Evolutionary conservation across 2,113 vertebrate genomes (phyloP).

Genomic region (Archilochus colubris): DNA sequence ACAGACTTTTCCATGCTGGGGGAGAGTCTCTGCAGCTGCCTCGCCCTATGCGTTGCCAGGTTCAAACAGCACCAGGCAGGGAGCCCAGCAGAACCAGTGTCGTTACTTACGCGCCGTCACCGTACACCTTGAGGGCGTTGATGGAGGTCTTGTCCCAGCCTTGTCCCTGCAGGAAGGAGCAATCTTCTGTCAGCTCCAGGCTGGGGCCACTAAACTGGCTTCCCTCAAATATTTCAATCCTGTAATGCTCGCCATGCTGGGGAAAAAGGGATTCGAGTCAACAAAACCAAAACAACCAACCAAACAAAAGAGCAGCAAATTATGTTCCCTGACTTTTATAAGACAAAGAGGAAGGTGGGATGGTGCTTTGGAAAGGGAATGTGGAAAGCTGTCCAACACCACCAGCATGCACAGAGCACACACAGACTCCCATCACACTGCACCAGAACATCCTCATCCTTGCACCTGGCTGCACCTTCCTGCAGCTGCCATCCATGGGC

Average conservation of each 20-base stretch:
- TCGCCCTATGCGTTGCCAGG: neutral
- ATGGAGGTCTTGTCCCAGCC: slow-evolving; percentile 87
- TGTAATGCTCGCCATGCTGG: slow-evolving; percentile 91
- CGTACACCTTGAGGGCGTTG: slow-evolving; percentile 88
- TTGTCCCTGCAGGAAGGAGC: slow-evolving; percentile 87
- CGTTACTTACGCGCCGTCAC: slow-evolving; percentile 88
- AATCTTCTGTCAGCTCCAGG: slow-evolving; percentile 88
- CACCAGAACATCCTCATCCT: neutral
- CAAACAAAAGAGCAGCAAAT: neutral
- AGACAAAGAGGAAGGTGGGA: neutral
- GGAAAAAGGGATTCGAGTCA: neutral
- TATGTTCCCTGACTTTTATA: rapidly evolving
- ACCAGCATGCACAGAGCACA: rapidly evolving
- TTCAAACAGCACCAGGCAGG: neutral
- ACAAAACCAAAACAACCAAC: no score
- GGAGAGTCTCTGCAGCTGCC: neutral
- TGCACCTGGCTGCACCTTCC: neutral
- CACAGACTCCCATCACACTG: neutral
- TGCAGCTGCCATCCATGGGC: neutral
- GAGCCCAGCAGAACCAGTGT: rapidly evolving
- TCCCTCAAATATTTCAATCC: slow-evolving; percentile 88
- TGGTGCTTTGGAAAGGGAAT: neutral
- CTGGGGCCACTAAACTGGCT: slow-evolving; percentile 87
- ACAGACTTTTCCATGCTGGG: neutral
- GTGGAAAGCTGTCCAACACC: neutral